These are phyloP conservation scores for Megastigmus dorsalis DNA, from an alignment of 2,888 invertebrate genomes.

Conservation along the genomic window DNA sequence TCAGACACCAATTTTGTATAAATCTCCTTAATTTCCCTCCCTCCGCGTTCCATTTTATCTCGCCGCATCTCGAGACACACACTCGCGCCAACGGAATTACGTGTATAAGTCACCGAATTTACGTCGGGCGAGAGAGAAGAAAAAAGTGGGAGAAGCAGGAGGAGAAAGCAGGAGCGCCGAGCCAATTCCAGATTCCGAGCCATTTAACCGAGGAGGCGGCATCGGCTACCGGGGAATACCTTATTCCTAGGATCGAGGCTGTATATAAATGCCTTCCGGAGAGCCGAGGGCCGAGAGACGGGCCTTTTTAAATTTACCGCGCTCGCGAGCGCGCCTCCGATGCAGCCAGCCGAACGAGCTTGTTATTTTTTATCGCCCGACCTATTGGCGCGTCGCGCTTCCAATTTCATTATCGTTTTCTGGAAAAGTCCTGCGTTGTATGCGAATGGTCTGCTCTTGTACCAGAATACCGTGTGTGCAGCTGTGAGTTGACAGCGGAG, in stretches of 20 bases:
- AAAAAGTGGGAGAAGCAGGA: slow-evolving; percentile 49
- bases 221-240: too few relatives aligned
- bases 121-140: slow-evolving; percentile 13
- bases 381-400: too few relatives aligned
- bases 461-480: too few relatives aligned
- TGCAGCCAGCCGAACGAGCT: slow-evolving; percentile 9
- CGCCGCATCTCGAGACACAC: slow-evolving; percentile 22
- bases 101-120: slow-evolving; percentile 46
- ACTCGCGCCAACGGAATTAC: slow-evolving; percentile 23
- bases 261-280: neutral
- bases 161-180: too few relatives aligned
- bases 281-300: neutral
- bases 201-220: slow-evolving; percentile 64
- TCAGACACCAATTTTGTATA: slow-evolving; percentile 26
- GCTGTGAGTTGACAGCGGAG: too few relatives aligned
- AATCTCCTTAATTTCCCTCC: slow-evolving; percentile 43
- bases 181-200: slow-evolving; percentile 64
- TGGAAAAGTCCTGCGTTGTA: too few relatives aligned
- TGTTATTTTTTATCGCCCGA: slow-evolving; percentile 48
- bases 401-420: neutral
- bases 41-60: slow-evolving; percentile 38
- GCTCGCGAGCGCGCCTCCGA: neutral
- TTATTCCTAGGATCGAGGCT: neutral
- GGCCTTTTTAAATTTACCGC: slow-evolving; percentile 25
- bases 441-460: too few relatives aligned